Evolutionary conservation across 2,888 invertebrate species (phyloP).

Genomic region (Hyalella azteca): DNA sequence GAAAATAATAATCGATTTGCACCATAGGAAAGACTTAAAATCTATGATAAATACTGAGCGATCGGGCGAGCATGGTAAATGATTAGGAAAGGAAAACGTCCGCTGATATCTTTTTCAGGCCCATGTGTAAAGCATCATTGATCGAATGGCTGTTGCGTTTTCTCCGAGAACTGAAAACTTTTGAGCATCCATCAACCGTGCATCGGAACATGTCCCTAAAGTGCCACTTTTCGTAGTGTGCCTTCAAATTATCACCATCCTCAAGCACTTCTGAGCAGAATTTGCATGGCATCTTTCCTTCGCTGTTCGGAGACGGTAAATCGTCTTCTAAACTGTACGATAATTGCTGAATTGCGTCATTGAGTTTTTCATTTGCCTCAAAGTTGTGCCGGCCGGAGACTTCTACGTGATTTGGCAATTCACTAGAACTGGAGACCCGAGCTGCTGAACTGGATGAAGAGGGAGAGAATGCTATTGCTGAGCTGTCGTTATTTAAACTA

Average conservation of each 20-base stretch:
- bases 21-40: conserved; percentile 31
- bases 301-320: conserved; percentile 71
- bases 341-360: conserved; percentile 64
- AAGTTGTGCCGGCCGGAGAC: background rate
- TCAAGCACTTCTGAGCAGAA: conserved; percentile 73
- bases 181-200: conserved; percentile 77
- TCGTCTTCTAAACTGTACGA: conserved; percentile 72
- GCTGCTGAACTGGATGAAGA: conserved; percentile 65
- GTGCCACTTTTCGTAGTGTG: conserved; percentile 76
- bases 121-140: conserved; percentile 68
- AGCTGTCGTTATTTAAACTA: conserved; percentile 62
- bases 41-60: conserved; percentile 36
- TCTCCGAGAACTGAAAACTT: conserved; percentile 79
- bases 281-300: conserved; percentile 74
- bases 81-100: conserved; percentile 31
- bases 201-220: conserved; percentile 75
- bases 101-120: conserved; percentile 40
- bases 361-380: conserved; percentile 55
- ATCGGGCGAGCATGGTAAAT: conserved; percentile 33
- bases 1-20: conserved; percentile 2
- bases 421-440: conserved; percentile 59
- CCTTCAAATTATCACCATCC: conserved; percentile 71
- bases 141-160: conserved; percentile 79
- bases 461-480: conserved; percentile 67
- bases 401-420: conserved; percentile 4